A percentile compares a stretch with the other conserved stretches of the same genome.
Evolutionary conservation across 2,888 invertebrate genomes (phyloP).

Genomic region (Morpho helenor): DNA sequence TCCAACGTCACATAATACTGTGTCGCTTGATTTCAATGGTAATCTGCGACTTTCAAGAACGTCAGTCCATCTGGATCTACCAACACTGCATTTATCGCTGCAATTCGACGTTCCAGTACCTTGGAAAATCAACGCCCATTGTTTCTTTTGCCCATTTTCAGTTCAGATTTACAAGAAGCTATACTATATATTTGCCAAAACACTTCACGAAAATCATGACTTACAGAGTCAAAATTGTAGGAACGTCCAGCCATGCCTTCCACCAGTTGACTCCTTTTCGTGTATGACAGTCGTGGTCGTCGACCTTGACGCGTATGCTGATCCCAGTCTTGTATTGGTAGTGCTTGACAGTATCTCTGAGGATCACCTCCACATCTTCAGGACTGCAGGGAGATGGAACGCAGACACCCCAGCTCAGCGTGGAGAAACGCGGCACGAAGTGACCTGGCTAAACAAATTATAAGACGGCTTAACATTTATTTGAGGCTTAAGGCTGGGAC

Average conservation of each 20-base stretch:
- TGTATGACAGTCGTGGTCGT: conserved; percentile 81
- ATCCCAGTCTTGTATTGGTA: conserved; percentile 80
- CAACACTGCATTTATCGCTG: no score
- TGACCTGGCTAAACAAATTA: conserved; percentile 82
- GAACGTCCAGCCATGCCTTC: conserved; percentile 58
- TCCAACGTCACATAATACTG: no score
- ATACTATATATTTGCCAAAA: no score
- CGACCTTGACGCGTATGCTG: conserved; percentile 81
- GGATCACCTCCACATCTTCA: conserved; percentile 76
- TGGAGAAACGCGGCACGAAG: conserved; percentile 85
- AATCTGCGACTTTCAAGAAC: no score
- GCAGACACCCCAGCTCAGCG: conserved; percentile 85
- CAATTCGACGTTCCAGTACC: no score
- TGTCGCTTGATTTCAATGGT: no score
- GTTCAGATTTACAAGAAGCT: no score
- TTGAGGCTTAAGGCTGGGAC: no score
- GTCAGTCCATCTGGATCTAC: no score
- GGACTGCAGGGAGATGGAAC: conserved; percentile 82
- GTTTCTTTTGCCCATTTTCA: no score
- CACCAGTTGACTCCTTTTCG: conserved; percentile 55
- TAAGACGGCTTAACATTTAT: conserved; percentile 19
- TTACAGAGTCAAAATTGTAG: conserved; percentile 65
- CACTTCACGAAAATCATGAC: conserved; percentile 25
- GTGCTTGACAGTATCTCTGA: conserved; percentile 78
- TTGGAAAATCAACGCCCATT: no score